Evolutionary conservation across 2,888 invertebrate species (phyloP), one percentile per base, ranked within the genome.

Genomic region (Cheilosia soror): DNA sequence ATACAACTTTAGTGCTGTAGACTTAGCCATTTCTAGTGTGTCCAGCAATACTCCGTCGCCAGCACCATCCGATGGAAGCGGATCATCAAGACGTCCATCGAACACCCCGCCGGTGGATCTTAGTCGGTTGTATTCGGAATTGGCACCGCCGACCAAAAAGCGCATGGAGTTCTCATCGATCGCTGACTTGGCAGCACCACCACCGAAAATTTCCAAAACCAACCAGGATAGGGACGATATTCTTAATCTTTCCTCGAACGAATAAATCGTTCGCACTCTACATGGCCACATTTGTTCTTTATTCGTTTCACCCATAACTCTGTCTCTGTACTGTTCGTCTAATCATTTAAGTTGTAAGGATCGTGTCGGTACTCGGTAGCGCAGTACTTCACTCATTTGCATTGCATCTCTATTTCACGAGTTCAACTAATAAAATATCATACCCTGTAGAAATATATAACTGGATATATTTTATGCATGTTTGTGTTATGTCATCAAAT

Each of bases 161-260:
- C 91, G 92, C 42, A 92, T 92, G 92, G 92, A 92, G 85, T 92
- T 92, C 68, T 92, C 92, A 25, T 92, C 92, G 4, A 92, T 92
- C 55, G 92, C 92, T 4, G 92, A 92, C 87, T 82, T 92, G 66
- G 92, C 90, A 40, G 92, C 93, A 78, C 94, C 95, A 76, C 93
- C 93, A 72, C 93, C 94, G 53, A 95, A 95, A 90, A 92, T 95
- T 60, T 92, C 94, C 4, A 95, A 95, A 90, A 90, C 93, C 33
- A 94, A 94, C 87, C 85, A 76, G 37, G 94, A 94, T 15, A 89
- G 89, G 75, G 92, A 92, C 85, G 91, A 91, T 79, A 90, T 91
- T 40, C 87, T 92, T n/a, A 92, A 92, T 88, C 87, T 92, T 73
- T 92, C 88, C 25, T 87, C 91, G 27, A 91, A 91, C 78, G 92